A percentile compares a stretch with the other conserved stretches of the same genome.
Evolutionary conservation across 2,888 invertebrate genomes (phyloP).

Genomic region (Cerceris rybyensis): DNA sequence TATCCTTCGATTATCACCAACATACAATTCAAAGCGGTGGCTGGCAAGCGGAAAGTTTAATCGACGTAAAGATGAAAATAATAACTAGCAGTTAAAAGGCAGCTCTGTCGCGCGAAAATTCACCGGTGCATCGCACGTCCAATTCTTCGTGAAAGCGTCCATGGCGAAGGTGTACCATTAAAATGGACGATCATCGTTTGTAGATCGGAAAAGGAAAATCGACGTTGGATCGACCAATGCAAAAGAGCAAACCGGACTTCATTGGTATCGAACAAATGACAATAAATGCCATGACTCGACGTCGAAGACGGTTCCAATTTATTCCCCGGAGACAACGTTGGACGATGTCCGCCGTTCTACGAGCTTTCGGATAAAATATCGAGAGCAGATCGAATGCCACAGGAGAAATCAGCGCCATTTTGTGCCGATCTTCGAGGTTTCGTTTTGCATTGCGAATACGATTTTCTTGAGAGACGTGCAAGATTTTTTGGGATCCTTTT

Average conservation of each 20-base stretch:
- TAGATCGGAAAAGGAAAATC: slow-evolving; percentile 41
- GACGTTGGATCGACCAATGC: slow-evolving; percentile 38
- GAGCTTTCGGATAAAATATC: slow-evolving; percentile 63
- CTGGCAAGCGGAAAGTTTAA: slow-evolving; percentile 26
- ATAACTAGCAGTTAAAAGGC: background rate
- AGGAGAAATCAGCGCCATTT: slow-evolving; percentile 48
- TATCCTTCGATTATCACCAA: slow-evolving; percentile 12
- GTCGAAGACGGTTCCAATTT: slow-evolving; percentile 78
- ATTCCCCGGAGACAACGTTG: slow-evolving; percentile 64
- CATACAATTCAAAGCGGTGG: slow-evolving; percentile 22
- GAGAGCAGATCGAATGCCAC: slow-evolving; percentile 66
- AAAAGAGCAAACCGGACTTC: slow-evolving; percentile 43
- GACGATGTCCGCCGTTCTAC: slow-evolving; percentile 48
- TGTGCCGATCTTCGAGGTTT: background rate
- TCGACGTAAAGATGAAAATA: slow-evolving; percentile 23
- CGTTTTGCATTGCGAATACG: slow-evolving; percentile 27
- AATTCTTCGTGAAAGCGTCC: slow-evolving; percentile 16
- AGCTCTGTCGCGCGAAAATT: slow-evolving; percentile 13
- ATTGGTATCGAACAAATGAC: slow-evolving; percentile 76
- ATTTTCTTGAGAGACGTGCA: no score
- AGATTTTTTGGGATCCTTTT: no score
- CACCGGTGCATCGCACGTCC: slow-evolving; percentile 7
- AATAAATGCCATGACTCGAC: slow-evolving; percentile 75
- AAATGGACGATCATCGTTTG: slow-evolving; percentile 31
- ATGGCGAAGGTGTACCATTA: slow-evolving; percentile 14